phyloP scores from a whole-genome alignment of 1,140 invertebrate genomes.

The Matsumurasca onukii region DNA sequence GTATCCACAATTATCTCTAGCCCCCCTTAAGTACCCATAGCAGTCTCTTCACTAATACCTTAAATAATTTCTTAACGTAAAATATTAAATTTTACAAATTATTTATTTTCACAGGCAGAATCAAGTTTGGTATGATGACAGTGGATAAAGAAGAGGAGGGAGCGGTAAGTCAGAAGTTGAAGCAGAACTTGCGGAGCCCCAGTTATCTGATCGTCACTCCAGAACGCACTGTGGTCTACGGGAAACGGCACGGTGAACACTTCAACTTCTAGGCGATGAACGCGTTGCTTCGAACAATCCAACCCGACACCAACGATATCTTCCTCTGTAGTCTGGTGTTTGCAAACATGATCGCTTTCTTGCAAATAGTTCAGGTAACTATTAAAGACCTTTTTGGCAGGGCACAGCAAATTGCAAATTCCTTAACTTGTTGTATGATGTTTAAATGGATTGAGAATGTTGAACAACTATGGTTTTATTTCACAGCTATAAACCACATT shows the following conservation, averaged over 20 bases:
- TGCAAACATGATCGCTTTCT: constrained; percentile 50
- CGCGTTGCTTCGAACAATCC: constrained; percentile 50
- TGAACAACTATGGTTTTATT: not conserved
- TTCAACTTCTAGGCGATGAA: constrained; percentile 52
- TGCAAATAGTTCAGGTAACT: constrained; percentile 49
- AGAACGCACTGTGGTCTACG: constrained; percentile 51
- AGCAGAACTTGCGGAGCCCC: constrained; percentile 47
- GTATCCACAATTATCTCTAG: too few species aligned
- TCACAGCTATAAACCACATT: not conserved
- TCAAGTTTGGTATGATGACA: constrained; percentile 52
- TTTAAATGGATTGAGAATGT: not conserved
- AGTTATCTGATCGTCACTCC: constrained; percentile 48
- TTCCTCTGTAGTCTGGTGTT: constrained; percentile 52
- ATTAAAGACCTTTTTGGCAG: not conserved
- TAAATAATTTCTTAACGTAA: too few species aligned
- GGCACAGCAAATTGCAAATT: not conserved
- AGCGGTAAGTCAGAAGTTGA: constrained; percentile 38
- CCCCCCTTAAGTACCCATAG: too few species aligned
- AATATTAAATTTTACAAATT: too few species aligned
- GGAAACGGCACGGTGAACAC: constrained; percentile 48
- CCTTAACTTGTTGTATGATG: not conserved
- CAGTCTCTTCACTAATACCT: too few species aligned
- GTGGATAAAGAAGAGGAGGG: constrained; percentile 43
- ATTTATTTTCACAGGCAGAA: constrained; percentile 42
- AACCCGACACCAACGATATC: constrained; percentile 56